Evolutionary conservation across 2,797 vertebrate genomes (phyloP).

Genomic region (Lophius americanus): DNA sequence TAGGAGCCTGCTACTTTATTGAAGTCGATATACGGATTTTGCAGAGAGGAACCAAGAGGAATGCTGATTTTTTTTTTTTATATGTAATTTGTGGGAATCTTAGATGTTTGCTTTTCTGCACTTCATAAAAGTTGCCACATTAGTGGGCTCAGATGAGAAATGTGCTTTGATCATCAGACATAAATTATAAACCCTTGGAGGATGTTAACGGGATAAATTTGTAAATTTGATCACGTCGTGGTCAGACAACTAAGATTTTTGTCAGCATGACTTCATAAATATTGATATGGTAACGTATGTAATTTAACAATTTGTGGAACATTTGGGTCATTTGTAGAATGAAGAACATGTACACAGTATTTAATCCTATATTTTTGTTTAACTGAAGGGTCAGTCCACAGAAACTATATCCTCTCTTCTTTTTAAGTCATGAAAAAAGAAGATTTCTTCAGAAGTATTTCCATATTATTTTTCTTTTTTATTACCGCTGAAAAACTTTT

Average conservation of each 20-base stretch:
- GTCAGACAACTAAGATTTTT: slow-evolving; percentile 38
- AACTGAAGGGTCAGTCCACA: neutral
- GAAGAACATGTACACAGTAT: neutral
- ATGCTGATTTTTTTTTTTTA: slow-evolving; percentile 38
- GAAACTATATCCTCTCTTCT: slow-evolving; percentile 40
- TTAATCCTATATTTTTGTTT: neutral
- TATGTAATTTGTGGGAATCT: slow-evolving; percentile 77
- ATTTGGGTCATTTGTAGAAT: slow-evolving; percentile 15
- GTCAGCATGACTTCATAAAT: slow-evolving; percentile 29
- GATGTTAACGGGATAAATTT: slow-evolving; percentile 65
- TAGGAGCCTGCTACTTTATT: slow-evolving; percentile 79
- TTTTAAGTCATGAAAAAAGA: neutral
- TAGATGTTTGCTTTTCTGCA: slow-evolving; percentile 69
- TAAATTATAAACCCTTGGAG: slow-evolving; percentile 59
- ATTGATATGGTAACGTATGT: slow-evolving; percentile 3
- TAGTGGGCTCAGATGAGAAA: slow-evolving; percentile 71
- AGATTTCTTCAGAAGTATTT: too few species aligned
- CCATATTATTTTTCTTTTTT: too few species aligned
- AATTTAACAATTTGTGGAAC: slow-evolving; percentile 11
- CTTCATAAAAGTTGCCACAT: slow-evolving; percentile 76
- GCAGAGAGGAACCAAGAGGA: slow-evolving; percentile 53
- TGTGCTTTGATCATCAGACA: slow-evolving; percentile 72
- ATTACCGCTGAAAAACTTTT: too few species aligned
- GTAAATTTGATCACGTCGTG: slow-evolving; percentile 36
- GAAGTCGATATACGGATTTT: slow-evolving; percentile 76